Base-by-base conservation (phyloP, 2,888 invertebrate genomes). In the Hirtodrosophila trivittata region DNA sequence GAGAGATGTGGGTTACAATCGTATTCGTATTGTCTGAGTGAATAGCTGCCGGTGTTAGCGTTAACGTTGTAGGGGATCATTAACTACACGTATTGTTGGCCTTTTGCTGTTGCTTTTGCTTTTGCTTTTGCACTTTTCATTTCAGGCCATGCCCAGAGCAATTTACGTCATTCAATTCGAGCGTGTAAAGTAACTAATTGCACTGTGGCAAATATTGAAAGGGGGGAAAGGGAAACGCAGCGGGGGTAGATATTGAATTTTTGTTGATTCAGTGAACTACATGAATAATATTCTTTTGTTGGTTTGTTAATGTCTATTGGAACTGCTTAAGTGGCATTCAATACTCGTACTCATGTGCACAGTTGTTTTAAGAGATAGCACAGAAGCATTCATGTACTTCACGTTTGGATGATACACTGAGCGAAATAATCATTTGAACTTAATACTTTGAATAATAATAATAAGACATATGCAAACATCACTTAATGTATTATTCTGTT, bases 81-180 rank as follows among this genome's bases (percentile, higher is more conserved):
- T 77, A 71, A 52, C 46, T 66, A 45, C 25, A 25, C 16, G 32
- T 26, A 59, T 58, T 45, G 49, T 55, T 51, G 46, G 5, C 21
- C 8, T n/a, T 12, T 43, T 25, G 16, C 45, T 59, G 63, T 71
- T 77, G 64, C 52, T 42, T 2, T 21, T 21, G 18, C 18, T 5
- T 2, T 21, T 21, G 18, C 2, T 21, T 77, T 72, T 62, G 54
- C 75, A 67, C 65, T 58, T 78, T 56, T 63, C 45, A 73, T 59
- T 73, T 64, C 39, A 39, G 33, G 30, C 62, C 66, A 58, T 52
- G 16, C 7, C 16, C 12, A 10, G 7, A 38, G 10, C 45, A 55
- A 65, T 71, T 59, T 81, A 74, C 78, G 78, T 78, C 78, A 78
- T 81, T 78, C 77, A 56, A 77, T 60, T 76, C 77, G 57, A 83